Base-by-base conservation (phyloP, 2,888 invertebrate species). In the Plagodis dolabraria region DNA sequence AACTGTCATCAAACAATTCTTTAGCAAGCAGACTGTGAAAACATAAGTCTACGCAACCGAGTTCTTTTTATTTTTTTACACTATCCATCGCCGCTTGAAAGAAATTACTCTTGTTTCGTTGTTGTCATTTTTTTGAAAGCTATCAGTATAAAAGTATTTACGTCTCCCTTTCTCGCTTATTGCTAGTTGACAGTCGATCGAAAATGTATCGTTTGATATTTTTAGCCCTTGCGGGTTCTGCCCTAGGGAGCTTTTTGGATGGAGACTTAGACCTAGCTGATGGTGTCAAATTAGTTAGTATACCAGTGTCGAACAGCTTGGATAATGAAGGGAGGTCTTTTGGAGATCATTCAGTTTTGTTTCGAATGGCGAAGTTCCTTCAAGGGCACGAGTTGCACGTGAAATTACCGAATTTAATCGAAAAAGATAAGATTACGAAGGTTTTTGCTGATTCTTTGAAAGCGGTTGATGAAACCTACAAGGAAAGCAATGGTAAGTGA, bases 321-420 rank as follows among this genome's bases (percentile, higher is more conserved):
- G 91, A 77, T 68, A 93, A 86, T 82, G 95, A 79, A 79, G 82
- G 93, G 47, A 70, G 93, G 65, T 82, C 87, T 56, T 79, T 86
- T 48, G 94, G 91, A 43, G 94, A 94, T 66, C 93, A 94, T 44
- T 89, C 93, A 0, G 78, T 93, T 0, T 67, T 96, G 55, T 94
- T 93, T 7, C 86, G 94, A 8, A 85, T 96, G 72, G 93, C 95
- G 11, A 94, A 93, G 71, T 96, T 96, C 71, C 82, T 97, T 4
- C 94, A 95, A 75, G 95, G 94, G 2, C 96, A 96, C 67, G 97
- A 97, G 77, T 79, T 97, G 11, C 94, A 95, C 74, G 95, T 97
- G 60, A 95, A 94, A 73, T 83, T 97, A 54, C 94, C 95, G 0
- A 95, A 95, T 75, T 82, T 97, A 64, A 90, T 96, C 61, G 95